These are phyloP conservation scores for Eulemur albifrons DNA, from an alignment of 2,797 vertebrate genomes.

Conservation along the genomic window DNA sequence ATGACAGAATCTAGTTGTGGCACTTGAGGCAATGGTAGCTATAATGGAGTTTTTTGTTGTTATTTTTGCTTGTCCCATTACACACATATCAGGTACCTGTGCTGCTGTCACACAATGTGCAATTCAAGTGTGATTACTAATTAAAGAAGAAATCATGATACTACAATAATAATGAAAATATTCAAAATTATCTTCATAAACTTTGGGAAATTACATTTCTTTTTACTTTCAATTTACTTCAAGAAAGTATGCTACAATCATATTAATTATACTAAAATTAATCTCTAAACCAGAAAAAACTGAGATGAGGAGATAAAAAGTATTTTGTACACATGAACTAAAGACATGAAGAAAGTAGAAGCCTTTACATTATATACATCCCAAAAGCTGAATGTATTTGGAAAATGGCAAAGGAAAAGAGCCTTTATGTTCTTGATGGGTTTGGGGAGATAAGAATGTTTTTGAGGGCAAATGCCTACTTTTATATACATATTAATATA, in stretches of 20 bases:
- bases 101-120: neutral
- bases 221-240: too few species aligned
- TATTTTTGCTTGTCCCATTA: neutral
- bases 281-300: neutral
- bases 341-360: neutral
- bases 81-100: neutral
- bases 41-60: neutral
- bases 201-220: neutral
- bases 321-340: neutral
- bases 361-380: neutral
- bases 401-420: neutral
- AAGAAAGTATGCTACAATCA: neutral
- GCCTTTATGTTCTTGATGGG: neutral
- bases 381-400: neutral
- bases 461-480: neutral
- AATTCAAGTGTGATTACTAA: neutral
- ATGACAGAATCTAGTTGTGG: neutral
- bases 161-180: neutral
- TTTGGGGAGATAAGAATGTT: neutral
- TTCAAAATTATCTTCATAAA: neutral
- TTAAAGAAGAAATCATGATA: neutral
- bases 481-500: neutral
- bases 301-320: neutral
- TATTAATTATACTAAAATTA: neutral
- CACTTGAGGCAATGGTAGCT: neutral